A percentile compares a stretch with the other conserved stretches of the same genome.
Evolutionary conservation across 1,140 invertebrate genomes (phyloP).

Genomic region (Riptortus pedestris): DNA sequence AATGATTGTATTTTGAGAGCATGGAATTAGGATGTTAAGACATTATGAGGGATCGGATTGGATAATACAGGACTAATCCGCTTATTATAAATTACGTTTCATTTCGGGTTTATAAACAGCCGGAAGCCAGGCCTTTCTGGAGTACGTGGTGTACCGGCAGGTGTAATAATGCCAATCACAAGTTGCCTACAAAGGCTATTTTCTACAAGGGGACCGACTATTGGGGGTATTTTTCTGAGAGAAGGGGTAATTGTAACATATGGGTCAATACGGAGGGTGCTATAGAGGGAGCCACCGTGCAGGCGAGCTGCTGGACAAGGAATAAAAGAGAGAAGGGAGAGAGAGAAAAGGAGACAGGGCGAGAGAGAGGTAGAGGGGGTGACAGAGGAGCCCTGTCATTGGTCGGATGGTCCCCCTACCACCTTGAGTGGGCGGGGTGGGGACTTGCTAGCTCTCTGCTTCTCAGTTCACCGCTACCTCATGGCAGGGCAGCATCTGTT

Average conservation of each 20-base stretch:
- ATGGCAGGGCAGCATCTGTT: slow-evolving; percentile 27
- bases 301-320: background rate
- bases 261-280: background rate
- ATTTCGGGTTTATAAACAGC: too few relatives aligned
- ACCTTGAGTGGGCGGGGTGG: background rate
- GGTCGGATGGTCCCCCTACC: background rate
- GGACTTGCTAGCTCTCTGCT: background rate
- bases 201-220: too few relatives aligned
- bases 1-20: too few relatives aligned
- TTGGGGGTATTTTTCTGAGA: too few relatives aligned
- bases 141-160: too few relatives aligned
- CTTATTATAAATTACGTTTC: too few relatives aligned
- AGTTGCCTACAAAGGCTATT: too few relatives aligned
- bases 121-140: too few relatives aligned
- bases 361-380: background rate
- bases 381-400: slow-evolving; percentile 17
- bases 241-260: background rate
- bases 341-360: background rate
- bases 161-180: too few relatives aligned
- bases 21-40: too few relatives aligned
- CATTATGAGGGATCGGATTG: too few relatives aligned
- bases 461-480: slow-evolving; percentile 17
- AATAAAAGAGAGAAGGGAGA: background rate
- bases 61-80: too few relatives aligned
- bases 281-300: background rate